Evolutionary conservation across 2,113 vertebrate genomes (phyloP).

Genomic region (Cephalopholis sonnerati): DNA sequence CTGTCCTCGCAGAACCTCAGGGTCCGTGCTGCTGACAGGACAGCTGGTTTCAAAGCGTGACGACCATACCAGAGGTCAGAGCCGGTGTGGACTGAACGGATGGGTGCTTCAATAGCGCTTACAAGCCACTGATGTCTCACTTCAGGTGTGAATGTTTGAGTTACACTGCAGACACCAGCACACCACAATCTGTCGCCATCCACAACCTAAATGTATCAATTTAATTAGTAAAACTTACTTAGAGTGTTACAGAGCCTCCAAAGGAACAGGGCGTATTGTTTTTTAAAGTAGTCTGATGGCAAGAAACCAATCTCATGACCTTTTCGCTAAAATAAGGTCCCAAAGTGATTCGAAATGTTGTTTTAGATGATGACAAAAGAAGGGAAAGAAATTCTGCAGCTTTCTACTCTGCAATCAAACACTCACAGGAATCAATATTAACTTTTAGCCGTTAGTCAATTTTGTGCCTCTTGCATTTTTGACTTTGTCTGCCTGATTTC

Average conservation of each 20-base stretch:
- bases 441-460: neutral
- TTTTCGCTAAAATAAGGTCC: neutral
- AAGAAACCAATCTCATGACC: neutral
- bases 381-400: neutral
- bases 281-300: neutral
- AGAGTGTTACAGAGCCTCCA: neutral
- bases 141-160: neutral
- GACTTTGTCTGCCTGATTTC: neutral
- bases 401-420: neutral
- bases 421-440: neutral
- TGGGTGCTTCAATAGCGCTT: neutral
- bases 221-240: neutral
- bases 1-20: slow-evolving; percentile 14
- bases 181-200: neutral
- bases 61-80: slow-evolving; percentile 1
- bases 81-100: slow-evolving; percentile 10
- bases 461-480: neutral
- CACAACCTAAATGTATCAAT: neutral
- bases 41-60: slow-evolving; percentile 14
- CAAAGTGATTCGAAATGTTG: neutral
- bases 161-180: neutral
- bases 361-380: neutral
- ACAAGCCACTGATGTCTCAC: slow-evolving; percentile 10
- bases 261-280: neutral
- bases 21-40: slow-evolving; percentile 5